Percentiles rank a stretch among this genome's conserved stretches.
Conservation (phyloP, 1,140 invertebrate species). For the Mycetomoellerius zeteki region DNA sequence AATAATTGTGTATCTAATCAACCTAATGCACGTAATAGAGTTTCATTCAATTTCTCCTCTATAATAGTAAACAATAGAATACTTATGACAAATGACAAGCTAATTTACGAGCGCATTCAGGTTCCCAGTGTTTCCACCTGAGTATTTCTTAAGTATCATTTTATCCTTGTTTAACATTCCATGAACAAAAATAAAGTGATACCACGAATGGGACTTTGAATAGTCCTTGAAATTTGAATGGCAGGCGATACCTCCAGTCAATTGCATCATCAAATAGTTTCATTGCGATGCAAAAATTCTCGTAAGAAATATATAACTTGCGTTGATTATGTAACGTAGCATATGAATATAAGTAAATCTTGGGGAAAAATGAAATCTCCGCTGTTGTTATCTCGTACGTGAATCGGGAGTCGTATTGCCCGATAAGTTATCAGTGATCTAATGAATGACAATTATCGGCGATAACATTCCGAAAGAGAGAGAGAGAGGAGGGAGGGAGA, state of each 20-base stretch:
- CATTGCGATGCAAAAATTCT: background rate
- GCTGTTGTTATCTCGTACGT: slow-evolving; percentile 14
- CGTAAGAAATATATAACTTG: background rate
- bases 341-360: background rate
- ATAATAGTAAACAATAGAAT: slow-evolving; percentile 32
- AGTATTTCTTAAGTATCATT: too few species aligned
- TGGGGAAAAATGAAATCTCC: background rate
- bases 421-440: slow-evolving; percentile 6
- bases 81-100: background rate
- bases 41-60: background rate
- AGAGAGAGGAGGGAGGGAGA: too few species aligned
- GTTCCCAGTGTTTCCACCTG: too few species aligned
- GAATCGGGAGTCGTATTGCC: background rate
- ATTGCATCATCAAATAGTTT: background rate
- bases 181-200: too few species aligned
- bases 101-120: background rate
- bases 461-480: background rate
- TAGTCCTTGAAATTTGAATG: background rate
- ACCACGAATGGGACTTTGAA: too few species aligned
- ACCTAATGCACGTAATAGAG: too few species aligned
- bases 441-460: background rate
- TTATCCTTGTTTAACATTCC: too few species aligned
- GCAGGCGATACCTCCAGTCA: background rate
- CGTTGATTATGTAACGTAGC: slow-evolving; percentile 24
- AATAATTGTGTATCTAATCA: background rate